These are phyloP conservation scores for Penelope pileata DNA, from an alignment of 2,113 vertebrate genomes.

Conservation along the genomic window DNA sequence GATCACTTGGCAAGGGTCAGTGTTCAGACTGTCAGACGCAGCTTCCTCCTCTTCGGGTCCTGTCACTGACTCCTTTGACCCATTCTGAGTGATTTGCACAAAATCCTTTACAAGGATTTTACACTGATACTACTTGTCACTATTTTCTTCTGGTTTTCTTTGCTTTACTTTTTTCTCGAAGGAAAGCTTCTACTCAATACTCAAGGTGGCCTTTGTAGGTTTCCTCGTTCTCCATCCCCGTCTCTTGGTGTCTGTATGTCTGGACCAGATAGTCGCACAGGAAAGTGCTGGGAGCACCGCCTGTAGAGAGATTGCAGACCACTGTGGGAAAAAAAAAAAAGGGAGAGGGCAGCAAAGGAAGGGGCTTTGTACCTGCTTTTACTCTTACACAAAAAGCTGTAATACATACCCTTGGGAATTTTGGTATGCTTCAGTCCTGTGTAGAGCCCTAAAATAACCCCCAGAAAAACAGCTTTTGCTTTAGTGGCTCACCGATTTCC, in stretches of 20 bases:
- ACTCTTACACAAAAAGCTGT: not conserved
- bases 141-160: not conserved
- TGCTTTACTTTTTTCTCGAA: not conserved
- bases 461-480: constrained; percentile 27
- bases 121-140: not conserved
- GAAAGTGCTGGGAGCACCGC: not conserved
- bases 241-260: not conserved
- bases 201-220: not conserved
- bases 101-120: not conserved
- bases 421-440: not conserved
- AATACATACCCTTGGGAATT: not conserved
- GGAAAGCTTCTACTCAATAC: not conserved
- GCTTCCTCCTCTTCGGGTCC: not conserved
- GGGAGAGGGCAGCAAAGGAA: not conserved
- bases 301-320: not conserved
- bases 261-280: not conserved
- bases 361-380: not conserved
- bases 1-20: not conserved
- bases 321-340: too few relatives aligned
- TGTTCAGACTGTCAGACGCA: not conserved
- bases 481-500: constrained; percentile 46
- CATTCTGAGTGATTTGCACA: not conserved
- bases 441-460: not conserved
- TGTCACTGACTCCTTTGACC: not conserved
- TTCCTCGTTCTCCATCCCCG: not conserved